Percentiles rank a stretch among this genome's conserved stretches.
Conservation (phyloP, 2,888 invertebrate species). For the Ennomos fuscantarius region DNA sequence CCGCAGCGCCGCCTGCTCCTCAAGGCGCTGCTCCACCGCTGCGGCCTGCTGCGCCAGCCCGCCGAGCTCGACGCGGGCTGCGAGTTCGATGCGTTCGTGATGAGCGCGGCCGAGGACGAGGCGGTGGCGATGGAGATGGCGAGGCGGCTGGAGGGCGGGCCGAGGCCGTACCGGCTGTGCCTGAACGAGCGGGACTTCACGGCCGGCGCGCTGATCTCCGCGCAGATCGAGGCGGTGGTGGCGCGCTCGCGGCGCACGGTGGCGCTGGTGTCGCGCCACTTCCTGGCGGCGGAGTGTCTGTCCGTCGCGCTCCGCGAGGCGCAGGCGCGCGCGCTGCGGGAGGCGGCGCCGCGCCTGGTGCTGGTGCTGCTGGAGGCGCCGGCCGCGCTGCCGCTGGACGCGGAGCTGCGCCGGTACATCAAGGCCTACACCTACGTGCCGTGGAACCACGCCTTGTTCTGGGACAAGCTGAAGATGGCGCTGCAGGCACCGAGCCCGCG, state of each 20-base stretch:
- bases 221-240: background rate
- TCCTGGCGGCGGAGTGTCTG: background rate
- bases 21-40: conserved; percentile 3
- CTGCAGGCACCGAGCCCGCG: background rate
- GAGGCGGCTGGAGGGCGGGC: conserved; percentile 4
- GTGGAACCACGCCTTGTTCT: conserved; percentile 7
- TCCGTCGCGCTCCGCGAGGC: conserved; percentile 4
- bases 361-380: conserved; percentile 9
- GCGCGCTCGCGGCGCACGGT: conserved; percentile 9
- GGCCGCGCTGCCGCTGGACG: background rate
- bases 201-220: background rate
- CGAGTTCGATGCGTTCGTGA: conserved; percentile 11
- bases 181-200: conserved; percentile 6
- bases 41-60: background rate
- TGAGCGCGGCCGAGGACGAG: conserved; percentile 11
- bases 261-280: conserved; percentile 9
- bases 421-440: conserved; percentile 5
- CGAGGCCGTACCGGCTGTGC: conserved; percentile 1
- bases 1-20: conserved; percentile 1
- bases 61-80: background rate
- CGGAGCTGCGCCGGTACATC: conserved; percentile 3
- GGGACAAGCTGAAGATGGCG: background rate
- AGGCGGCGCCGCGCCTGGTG: background rate
- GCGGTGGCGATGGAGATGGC: background rate
- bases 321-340: conserved; percentile 4